phyloP scores from a whole-genome alignment of 1,140 invertebrate genomes.

The Drosophila tani region DNA sequence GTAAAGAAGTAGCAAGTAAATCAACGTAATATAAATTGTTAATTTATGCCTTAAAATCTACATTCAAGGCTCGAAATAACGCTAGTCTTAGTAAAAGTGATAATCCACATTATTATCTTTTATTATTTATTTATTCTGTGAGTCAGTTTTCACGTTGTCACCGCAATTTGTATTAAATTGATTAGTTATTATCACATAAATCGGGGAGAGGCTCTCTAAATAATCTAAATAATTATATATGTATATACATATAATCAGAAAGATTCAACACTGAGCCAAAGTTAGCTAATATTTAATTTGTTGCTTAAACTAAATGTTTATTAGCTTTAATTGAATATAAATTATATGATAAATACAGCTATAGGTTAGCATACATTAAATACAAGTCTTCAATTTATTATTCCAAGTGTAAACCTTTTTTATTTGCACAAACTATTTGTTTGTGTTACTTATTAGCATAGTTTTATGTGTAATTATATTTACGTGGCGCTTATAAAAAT shows the following conservation, averaged over 20 bases:
- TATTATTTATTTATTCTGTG: not conserved
- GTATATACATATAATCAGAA: not conserved
- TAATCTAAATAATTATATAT: not conserved
- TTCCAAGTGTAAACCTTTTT: not conserved
- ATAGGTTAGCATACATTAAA: too few relatives aligned
- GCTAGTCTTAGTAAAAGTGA: too few relatives aligned
- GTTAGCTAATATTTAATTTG: not conserved
- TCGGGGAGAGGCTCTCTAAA: not conserved
- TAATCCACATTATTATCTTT: not conserved
- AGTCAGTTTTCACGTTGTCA: not conserved
- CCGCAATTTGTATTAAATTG: not conserved
- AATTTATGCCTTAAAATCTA: too few relatives aligned
- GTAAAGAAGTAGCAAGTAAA: too few relatives aligned
- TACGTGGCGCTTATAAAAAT: not conserved
- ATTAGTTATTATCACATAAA: not conserved
- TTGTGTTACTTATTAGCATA: not conserved
- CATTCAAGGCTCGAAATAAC: not conserved
- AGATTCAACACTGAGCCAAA: not conserved
- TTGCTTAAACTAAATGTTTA: too few relatives aligned
- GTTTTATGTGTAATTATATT: constrained; percentile 1
- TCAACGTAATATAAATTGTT: too few relatives aligned
- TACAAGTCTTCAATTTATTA: not conserved
- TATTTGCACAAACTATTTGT: not conserved
- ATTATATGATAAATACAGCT: not conserved
- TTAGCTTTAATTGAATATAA: not conserved